Base-by-base conservation (phyloP, 2,797 vertebrate species). In the Chelidonichthys spinosus region DNA sequence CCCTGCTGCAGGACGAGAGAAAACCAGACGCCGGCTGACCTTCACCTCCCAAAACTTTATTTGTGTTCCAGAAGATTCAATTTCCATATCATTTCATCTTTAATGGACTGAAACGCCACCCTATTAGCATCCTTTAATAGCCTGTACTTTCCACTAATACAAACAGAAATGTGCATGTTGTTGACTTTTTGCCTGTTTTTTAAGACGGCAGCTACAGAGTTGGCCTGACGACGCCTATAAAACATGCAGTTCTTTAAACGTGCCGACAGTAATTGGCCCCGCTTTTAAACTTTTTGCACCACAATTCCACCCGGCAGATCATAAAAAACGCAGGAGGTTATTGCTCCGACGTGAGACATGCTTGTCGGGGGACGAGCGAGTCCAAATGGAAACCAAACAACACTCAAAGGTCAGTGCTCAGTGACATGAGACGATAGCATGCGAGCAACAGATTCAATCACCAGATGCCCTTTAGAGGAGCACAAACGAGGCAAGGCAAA, bases 351-450 rank as follows among this genome's bases (percentile, higher is more conserved):
- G 18, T 4, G 1, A 59, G n/a, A 49, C 13, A 37, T 5, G 37
- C 4, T 47, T 42, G n/a, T 35, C 63, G 61, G 42, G n/a, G 25
- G 43, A 76, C 55, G 36, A 56, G 17, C 40, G 47, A 74, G 68
- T 64, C 59, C 55, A 63, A 69, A 62, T 66, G 82, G 33, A 61
- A 79, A 75, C 69, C 80, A 80, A 85, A 84, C 33, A 40, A 73
- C 56, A 69, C 18, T 18, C 44, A 89, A 92, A 91, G 90, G 88
- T 90, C 88, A 86, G 70, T 2, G 40, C 4, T 53, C 49, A 71
- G 69, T 60, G 78, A 70, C 76, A 75, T 6, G 70, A 85, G 46
- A 59, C 18, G 49, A 61, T 15, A 33, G 53, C 68, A 66, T 40
- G 15, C 39, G n/a, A 72, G 74, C 46, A 15, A 63, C 72, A 80